A percentile compares a stretch with the other conserved stretches of the same genome.
Conservation (phyloP, 1,140 invertebrate species). For the Leptinotarsa texana region DNA sequence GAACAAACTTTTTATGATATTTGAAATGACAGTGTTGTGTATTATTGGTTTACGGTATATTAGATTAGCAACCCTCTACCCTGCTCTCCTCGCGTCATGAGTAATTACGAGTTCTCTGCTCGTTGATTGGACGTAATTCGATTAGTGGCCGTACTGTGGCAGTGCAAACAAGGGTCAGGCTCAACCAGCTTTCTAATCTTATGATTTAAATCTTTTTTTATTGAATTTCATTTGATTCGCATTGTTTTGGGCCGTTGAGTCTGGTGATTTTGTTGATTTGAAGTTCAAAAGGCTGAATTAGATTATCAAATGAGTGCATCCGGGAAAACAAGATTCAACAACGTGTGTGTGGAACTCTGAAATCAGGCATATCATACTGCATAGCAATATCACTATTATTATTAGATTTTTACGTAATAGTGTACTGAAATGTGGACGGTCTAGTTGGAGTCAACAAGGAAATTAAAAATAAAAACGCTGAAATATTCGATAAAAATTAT, state of each 20-base stretch:
- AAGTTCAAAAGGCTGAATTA: not conserved
- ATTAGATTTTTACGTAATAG: no score
- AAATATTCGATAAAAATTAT: no score
- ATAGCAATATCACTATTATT: no score
- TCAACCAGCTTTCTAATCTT: slow-evolving; percentile 27
- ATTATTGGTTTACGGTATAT: slow-evolving; percentile 31
- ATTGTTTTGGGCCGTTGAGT: slow-evolving; percentile 13
- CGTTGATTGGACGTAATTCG: slow-evolving; percentile 44
- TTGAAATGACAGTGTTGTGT: slow-evolving; percentile 29
- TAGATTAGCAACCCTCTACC: slow-evolving; percentile 24
- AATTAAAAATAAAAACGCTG: no score
- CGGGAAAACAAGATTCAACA: not conserved
- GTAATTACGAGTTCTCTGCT: slow-evolving; percentile 40
- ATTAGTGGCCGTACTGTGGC: slow-evolving; percentile 43
- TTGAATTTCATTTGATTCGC: slow-evolving; percentile 20
- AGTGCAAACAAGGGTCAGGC: slow-evolving; percentile 41
- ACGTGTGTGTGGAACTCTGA: not conserved
- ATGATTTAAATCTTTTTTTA: slow-evolving; percentile 31
- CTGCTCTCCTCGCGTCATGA: slow-evolving; percentile 25
- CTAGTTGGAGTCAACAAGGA: no score
- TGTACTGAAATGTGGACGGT: no score
- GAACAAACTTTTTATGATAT: slow-evolving; percentile 24
- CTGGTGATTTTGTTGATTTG: not conserved
- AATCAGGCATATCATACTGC: no score
- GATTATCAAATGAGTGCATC: not conserved